phyloP scores from a whole-genome alignment of 2,888 invertebrate genomes.

The Tachina fera region DNA sequence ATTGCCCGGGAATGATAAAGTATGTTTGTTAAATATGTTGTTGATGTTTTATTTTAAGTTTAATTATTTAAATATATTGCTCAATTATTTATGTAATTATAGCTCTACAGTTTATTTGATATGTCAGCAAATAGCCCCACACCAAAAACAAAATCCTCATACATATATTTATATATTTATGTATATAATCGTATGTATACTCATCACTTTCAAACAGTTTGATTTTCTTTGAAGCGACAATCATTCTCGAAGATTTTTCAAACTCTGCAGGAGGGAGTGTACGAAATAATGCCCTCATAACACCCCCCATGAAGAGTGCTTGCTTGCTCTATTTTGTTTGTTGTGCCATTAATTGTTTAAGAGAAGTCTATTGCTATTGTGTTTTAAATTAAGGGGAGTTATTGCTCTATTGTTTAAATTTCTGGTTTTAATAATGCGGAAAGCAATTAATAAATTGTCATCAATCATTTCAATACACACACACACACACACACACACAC shows the following conservation, averaged over 20 bases:
- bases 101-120: no score
- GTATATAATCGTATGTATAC: no score
- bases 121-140: no score
- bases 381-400: constrained; percentile 22
- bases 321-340: constrained; percentile 40
- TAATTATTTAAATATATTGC: no score
- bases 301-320: constrained; percentile 36
- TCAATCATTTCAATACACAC: constrained; percentile 43
- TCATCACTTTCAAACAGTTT: background rate
- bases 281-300: background rate
- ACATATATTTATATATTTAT: no score
- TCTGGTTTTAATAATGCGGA: background rate
- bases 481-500: background rate
- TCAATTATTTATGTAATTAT: no score
- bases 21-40: no score
- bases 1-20: no score
- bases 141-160: background rate
- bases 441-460: constrained; percentile 53
- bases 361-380: background rate
- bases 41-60: no score
- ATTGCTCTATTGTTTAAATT: background rate
- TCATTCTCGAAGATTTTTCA: background rate
- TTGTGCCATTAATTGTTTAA: constrained; percentile 1
- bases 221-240: constrained; percentile 15
- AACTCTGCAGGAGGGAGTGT: constrained; percentile 9